A percentile compares a stretch with the other conserved stretches of the same genome.
These are phyloP conservation scores for Darevskia nairensis DNA, from an alignment of 2,797 vertebrate genomes.

Conservation along the genomic window DNA sequence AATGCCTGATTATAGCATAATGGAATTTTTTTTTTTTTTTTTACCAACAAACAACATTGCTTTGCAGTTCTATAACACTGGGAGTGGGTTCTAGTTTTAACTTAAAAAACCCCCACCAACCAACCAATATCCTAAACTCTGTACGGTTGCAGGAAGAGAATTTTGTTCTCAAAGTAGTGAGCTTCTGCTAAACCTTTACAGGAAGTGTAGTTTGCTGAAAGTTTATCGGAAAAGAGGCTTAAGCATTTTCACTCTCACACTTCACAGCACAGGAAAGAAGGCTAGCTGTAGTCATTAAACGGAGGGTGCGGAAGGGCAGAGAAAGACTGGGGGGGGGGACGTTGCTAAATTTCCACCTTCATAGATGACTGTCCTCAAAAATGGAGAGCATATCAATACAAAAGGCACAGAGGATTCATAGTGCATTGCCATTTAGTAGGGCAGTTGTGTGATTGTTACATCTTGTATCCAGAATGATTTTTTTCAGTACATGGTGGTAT, in stretches of 20 bases:
- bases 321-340: neutral
- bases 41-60: neutral
- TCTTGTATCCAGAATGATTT: neutral
- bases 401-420: neutral
- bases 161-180: conserved; percentile 17
- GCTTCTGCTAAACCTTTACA: conserved; percentile 11
- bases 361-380: neutral
- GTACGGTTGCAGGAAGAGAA: conserved; percentile 17
- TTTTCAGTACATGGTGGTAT: neutral
- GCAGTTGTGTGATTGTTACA: neutral
- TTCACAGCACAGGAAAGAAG: conserved; percentile 37
- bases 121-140: neutral
- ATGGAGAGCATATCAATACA: neutral
- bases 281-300: conserved; percentile 15
- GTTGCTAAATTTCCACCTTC: neutral
- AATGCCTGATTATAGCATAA: neutral
- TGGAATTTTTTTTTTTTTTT: neutral
- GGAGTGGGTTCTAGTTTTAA: neutral
- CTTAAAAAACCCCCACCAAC: neutral
- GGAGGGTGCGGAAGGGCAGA: conserved; percentile 12
- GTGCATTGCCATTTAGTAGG: neutral
- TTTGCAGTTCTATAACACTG: neutral
- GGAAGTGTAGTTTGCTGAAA: neutral
- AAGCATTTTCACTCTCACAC: neutral
- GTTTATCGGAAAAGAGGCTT: neutral